Percentiles rank a stretch among this genome's conserved stretches.
phyloP scores from a whole-genome alignment of 2,888 invertebrate genomes.

The Erebia palarica region DNA sequence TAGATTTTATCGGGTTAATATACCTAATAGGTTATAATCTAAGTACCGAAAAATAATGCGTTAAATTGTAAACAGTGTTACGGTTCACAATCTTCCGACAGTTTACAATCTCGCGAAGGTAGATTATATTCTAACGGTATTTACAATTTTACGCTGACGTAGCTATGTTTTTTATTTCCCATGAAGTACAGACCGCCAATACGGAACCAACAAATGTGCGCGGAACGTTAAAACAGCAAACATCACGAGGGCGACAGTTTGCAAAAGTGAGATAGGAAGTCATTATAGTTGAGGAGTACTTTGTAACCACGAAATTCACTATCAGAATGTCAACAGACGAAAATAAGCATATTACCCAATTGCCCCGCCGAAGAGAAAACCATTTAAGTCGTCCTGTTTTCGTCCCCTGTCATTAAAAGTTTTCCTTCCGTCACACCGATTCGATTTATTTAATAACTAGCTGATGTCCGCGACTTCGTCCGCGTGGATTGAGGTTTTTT shows the following conservation, averaged over 20 bases:
- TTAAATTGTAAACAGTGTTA: too few species aligned
- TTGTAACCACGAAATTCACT: constrained; percentile 44
- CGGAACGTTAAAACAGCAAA: constrained; percentile 7
- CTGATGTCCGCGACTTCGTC: too few species aligned
- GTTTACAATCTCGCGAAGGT: too few species aligned
- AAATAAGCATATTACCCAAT: constrained; percentile 60
- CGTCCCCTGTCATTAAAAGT: constrained; percentile 46
- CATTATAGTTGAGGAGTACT: constrained; percentile 24
- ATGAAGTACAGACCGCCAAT: background rate
- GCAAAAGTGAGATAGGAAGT: constrained; percentile 25
- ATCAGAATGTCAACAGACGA: constrained; percentile 54
- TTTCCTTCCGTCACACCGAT: constrained; percentile 48
- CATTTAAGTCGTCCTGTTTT: constrained; percentile 67
- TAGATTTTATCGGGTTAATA: too few species aligned
- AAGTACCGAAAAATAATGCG: too few species aligned
- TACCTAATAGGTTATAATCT: too few species aligned
- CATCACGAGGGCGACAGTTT: constrained; percentile 17
- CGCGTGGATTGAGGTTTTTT: too few species aligned
- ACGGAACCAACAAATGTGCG: background rate
- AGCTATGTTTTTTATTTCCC: background rate
- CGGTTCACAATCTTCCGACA: too few species aligned
- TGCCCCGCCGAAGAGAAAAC: constrained; percentile 57
- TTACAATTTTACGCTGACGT: too few species aligned
- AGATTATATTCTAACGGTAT: too few species aligned
- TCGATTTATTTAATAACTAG: background rate